Evolutionary conservation across 2,888 invertebrate species (phyloP).

Genomic region (Furcula furcula): DNA sequence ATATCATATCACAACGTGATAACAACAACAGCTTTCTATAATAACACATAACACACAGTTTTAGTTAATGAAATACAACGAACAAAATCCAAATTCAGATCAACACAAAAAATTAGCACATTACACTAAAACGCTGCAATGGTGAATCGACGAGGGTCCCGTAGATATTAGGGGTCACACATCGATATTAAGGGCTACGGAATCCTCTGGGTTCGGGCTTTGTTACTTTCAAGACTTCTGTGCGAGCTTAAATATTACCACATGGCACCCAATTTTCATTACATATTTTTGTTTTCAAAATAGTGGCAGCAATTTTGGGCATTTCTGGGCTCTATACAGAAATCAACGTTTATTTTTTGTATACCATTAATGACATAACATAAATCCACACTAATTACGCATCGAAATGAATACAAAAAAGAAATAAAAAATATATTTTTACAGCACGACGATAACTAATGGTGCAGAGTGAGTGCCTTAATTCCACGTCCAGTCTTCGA

Average conservation of each 20-base stretch:
- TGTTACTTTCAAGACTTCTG: constrained; percentile 58
- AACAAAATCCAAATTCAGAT: constrained; percentile 80
- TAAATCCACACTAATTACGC: constrained; percentile 78
- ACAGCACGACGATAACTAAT: constrained; percentile 80
- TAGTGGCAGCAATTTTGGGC: constrained; percentile 36
- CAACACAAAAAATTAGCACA: constrained; percentile 74
- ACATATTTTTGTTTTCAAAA: constrained; percentile 14
- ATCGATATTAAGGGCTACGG: constrained; percentile 54
- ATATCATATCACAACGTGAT: constrained; percentile 45
- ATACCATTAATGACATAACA: constrained; percentile 70
- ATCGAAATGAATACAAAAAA: constrained; percentile 73
- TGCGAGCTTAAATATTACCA: constrained; percentile 45
- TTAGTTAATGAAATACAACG: constrained; percentile 78
- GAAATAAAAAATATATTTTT: constrained; percentile 71
- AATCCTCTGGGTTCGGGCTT: constrained; percentile 58
- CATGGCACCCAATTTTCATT: constrained; percentile 49
- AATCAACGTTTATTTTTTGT: constrained; percentile 46
- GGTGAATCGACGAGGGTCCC: constrained; percentile 70
- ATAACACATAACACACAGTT: constrained; percentile 80
- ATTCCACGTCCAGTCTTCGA: constrained; percentile 67
- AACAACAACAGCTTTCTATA: constrained; percentile 76
- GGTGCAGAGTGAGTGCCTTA: constrained; percentile 71
- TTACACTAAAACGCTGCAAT: constrained; percentile 74
- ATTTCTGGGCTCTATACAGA: constrained; percentile 65
- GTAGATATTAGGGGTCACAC: constrained; percentile 55